Evolutionary conservation across 2,113 vertebrate species (phyloP).

Genomic region (Miniopterus natalensis): DNA sequence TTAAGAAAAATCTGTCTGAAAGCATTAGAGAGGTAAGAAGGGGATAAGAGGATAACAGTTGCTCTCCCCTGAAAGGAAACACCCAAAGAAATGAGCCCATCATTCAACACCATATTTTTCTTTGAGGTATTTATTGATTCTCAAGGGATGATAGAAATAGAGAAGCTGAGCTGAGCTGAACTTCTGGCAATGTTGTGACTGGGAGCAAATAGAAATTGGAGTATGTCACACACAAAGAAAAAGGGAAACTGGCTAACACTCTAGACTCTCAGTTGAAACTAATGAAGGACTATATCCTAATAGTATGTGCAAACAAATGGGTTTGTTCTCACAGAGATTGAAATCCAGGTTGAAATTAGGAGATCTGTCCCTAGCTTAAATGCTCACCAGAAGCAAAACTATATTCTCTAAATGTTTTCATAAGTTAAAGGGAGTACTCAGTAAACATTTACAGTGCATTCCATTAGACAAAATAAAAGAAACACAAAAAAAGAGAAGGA

Average conservation of each 20-base stretch:
- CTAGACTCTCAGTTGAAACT: neutral
- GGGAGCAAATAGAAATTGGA: neutral
- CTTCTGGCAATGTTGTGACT: neutral
- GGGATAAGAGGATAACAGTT: neutral
- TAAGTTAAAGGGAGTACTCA: neutral
- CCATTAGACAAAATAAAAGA: neutral
- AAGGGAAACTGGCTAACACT: neutral
- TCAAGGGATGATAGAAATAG: neutral
- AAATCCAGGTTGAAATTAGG: neutral
- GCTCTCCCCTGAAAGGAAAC: neutral
- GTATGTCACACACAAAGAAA: accelerated
- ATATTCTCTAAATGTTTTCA: constrained; percentile 7
- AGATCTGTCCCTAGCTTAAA: neutral
- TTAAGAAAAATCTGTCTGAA: neutral
- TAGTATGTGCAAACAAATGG: neutral
- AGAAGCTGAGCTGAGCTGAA: neutral
- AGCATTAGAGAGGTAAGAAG: neutral
- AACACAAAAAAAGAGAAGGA: neutral
- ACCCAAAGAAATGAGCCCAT: neutral
- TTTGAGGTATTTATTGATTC: neutral
- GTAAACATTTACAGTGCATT: neutral
- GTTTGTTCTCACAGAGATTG: neutral
- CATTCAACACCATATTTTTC: neutral
- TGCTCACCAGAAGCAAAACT: neutral
- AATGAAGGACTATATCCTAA: neutral